Conservation (phyloP, 2,113 vertebrate genomes). For the Laticauda colubrina region DNA sequence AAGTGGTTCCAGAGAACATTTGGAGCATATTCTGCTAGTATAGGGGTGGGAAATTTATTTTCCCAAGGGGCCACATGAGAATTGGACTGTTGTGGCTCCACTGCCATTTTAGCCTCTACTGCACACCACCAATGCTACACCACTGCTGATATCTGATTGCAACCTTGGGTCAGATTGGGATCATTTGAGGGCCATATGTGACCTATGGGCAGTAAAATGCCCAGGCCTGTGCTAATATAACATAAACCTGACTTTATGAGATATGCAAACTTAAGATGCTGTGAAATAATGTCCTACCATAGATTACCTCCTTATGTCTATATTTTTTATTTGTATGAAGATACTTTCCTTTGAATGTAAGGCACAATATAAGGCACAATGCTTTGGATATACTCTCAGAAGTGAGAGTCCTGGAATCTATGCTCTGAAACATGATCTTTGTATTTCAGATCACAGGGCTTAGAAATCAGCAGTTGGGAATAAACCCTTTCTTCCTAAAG, state of each 20-base stretch:
- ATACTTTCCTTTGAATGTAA: not conserved
- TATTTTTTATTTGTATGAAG: not conserved
- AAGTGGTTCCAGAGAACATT: not conserved
- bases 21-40: not conserved
- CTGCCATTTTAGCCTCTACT: not conserved
- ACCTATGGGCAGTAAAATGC: not conserved
- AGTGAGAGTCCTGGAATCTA: not conserved
- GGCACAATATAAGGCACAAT: too few species aligned
- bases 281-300: not conserved
- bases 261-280: not conserved
- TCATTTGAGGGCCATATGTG: not conserved
- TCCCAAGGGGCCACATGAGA: not conserved
- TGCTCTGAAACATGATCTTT: not conserved
- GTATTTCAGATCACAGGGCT: not conserved
- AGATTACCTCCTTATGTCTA: not conserved
- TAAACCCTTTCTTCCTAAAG: not conserved
- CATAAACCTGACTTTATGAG: not conserved
- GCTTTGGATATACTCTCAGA: not conserved
- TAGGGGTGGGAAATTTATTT: not conserved
- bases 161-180: not conserved
- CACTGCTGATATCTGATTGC: not conserved
- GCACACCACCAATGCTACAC: not conserved
- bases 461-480: not conserved
- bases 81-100: not conserved
- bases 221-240: not conserved